phyloP scores from a whole-genome alignment of 2,113 vertebrate genomes.

The Otus sunia region DNA sequence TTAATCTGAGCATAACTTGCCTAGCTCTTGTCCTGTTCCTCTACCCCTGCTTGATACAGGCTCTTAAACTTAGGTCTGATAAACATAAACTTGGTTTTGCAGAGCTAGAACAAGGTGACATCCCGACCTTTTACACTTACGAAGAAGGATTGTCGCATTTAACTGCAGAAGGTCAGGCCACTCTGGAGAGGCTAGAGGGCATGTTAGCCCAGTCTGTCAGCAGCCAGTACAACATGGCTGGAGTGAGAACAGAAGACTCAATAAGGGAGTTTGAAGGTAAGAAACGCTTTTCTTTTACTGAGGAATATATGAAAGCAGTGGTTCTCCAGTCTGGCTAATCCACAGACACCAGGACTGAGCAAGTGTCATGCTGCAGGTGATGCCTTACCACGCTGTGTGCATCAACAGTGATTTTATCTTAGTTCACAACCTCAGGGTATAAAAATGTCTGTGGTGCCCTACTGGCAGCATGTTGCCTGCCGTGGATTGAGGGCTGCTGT shows the following conservation, averaged over 20 bases:
- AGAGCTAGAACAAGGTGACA: conserved; percentile 86
- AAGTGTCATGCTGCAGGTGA: rapidly evolving
- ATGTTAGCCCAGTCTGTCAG: conserved; percentile 90
- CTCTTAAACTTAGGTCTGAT: background rate
- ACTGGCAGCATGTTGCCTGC: background rate
- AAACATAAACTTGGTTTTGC: background rate
- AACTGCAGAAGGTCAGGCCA: conserved; percentile 91
- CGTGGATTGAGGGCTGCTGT: background rate
- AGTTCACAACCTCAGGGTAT: background rate
- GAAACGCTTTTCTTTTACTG: background rate
- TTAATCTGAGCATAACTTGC: background rate
- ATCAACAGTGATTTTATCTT: background rate
- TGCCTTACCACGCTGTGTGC: rapidly evolving
- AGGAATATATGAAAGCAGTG: background rate
- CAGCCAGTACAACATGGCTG: conserved; percentile 94
- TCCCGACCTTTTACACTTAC: conserved; percentile 92
- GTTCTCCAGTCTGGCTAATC: background rate
- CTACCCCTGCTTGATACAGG: background rate
- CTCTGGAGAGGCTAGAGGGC: conserved; percentile 90
- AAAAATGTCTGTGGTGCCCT: background rate
- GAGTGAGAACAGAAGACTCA: conserved; percentile 87
- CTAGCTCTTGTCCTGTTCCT: background rate
- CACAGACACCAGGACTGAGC: background rate
- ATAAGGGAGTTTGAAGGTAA: conserved; percentile 86
- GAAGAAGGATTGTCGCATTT: conserved; percentile 92